phyloP scores from a whole-genome alignment of 2,113 vertebrate species.

The Zapus hudsonius region DNA sequence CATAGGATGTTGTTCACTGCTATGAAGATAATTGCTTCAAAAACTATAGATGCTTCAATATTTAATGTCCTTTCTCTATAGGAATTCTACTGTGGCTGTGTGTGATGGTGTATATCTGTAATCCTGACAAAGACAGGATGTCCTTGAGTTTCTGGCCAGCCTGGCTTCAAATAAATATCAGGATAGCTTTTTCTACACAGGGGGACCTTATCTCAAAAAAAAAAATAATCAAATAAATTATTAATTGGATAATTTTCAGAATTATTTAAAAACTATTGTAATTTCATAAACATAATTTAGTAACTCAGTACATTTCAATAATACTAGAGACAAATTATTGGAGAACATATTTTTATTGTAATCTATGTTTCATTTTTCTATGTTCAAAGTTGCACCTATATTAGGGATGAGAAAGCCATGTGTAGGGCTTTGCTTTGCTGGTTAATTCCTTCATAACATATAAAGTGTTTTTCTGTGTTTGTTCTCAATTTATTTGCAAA shows the following conservation, averaged over 20 bases:
- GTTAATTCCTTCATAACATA: not conserved
- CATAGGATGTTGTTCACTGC: not conserved
- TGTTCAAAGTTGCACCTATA: not conserved
- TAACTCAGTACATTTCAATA: not conserved
- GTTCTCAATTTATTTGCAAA: not conserved
- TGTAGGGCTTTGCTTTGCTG: not conserved
- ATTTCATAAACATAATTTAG: not conserved
- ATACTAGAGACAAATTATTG: not conserved
- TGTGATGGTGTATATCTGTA: not conserved
- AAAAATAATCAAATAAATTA: not conserved
- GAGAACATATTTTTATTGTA: not conserved
- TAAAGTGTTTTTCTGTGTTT: not conserved
- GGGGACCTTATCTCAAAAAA: not conserved
- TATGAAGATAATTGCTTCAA: not conserved
- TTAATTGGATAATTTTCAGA: not conserved
- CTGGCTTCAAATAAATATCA: not conserved
- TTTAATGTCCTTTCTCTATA: not conserved
- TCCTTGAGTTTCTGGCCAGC: not conserved
- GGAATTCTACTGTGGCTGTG: not conserved
- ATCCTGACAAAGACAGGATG: not conserved
- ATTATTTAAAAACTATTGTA: too few relatives aligned
- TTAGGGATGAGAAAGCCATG: not conserved
- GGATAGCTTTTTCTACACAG: not conserved
- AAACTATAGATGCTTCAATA: not conserved
- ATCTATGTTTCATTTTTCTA: not conserved